Percentiles rank a stretch among this genome's conserved stretches.
Evolutionary conservation across 2,888 invertebrate species (phyloP).

Genomic region (Rapana venosa): DNA sequence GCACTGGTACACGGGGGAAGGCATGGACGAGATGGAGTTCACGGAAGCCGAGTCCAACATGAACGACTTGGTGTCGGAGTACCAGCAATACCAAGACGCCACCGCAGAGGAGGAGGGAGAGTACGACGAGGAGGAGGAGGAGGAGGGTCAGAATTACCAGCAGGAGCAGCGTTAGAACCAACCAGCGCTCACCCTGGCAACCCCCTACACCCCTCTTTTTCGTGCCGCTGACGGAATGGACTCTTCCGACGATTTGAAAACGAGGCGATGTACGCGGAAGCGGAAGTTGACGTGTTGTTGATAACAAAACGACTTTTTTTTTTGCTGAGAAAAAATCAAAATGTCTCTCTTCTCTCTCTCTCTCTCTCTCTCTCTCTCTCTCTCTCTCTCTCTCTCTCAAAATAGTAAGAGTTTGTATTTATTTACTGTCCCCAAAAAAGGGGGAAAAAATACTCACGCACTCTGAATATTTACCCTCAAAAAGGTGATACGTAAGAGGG

Average conservation of each 20-base stretch:
- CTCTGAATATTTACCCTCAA: no score
- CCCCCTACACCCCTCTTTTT: not conserved
- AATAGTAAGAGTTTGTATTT: not conserved
- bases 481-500: no score
- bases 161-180: not conserved
- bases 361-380: slow-evolving; percentile 26
- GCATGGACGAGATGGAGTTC: slow-evolving; percentile 98
- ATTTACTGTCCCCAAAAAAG: not conserved
- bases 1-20: slow-evolving; percentile 98
- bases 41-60: slow-evolving; percentile 97
- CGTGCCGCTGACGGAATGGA: not conserved
- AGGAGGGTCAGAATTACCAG: not conserved
- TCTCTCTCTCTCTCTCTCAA: slow-evolving; percentile 18
- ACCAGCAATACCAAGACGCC: slow-evolving; percentile 78
- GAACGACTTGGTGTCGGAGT: slow-evolving; percentile 82
- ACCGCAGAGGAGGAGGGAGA: slow-evolving; percentile 68
- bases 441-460: no score
- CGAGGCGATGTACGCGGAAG: not conserved
- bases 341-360: not conserved
- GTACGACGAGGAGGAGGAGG: slow-evolving; percentile 47
- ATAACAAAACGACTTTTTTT: not conserved
- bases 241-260: not conserved
- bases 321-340: not conserved
- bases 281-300: not conserved
- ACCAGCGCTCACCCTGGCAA: not conserved